Conservation (phyloP, 2,797 vertebrate species). For the Macropodus opercularis region DNA sequence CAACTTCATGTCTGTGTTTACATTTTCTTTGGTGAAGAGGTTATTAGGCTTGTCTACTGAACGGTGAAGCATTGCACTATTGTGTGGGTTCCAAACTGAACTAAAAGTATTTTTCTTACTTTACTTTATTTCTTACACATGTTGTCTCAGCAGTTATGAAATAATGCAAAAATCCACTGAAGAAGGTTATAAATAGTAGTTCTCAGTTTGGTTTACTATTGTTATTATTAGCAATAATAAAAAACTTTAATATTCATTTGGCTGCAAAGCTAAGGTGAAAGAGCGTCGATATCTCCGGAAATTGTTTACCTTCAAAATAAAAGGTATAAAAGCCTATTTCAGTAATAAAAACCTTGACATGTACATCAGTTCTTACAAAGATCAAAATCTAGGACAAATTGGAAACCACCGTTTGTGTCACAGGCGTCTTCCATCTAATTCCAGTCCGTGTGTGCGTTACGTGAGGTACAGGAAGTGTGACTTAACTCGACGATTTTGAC, state of each 20-base stretch:
- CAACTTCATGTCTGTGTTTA: neutral
- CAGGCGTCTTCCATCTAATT: accelerated
- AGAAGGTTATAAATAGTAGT: too few species aligned
- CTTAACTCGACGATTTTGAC: neutral
- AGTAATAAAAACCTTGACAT: neutral
- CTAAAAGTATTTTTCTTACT: too few species aligned
- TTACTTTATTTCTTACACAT: too few species aligned
- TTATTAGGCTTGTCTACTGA: neutral
- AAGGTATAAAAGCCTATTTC: neutral
- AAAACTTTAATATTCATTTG: neutral
- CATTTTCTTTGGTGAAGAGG: constrained; percentile 10
- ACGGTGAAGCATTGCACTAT: neutral
- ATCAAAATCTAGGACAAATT: neutral
- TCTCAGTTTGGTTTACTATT: too few species aligned
- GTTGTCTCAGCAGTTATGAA: neutral
- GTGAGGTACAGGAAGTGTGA: constrained; percentile 52
- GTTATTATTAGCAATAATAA: neutral
- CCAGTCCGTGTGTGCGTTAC: accelerated
- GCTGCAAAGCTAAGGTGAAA: neutral
- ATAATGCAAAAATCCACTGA: neutral
- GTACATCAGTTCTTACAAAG: too few species aligned
- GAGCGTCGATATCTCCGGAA: constrained; percentile 24
- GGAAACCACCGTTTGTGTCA: neutral
- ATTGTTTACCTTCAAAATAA: constrained; percentile 33
- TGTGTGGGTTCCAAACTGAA: neutral